Percentiles rank a stretch among this genome's conserved stretches.
These are phyloP conservation scores for Penelope pileata DNA, from an alignment of 2,113 vertebrate species.

Conservation along the genomic window DNA sequence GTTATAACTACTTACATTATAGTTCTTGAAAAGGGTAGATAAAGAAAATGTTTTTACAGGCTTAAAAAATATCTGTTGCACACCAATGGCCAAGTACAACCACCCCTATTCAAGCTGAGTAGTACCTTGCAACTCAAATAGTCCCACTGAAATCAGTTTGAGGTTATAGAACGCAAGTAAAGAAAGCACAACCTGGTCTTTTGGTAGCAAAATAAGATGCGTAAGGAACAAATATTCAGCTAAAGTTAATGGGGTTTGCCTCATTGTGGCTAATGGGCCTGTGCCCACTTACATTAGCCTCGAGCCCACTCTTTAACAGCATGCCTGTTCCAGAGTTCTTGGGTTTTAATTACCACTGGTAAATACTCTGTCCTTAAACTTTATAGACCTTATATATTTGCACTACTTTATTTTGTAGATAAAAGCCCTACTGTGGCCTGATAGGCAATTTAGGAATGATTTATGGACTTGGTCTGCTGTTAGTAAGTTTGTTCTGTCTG, in stretches of 20 bases:
- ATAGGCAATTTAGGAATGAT: conserved; percentile 75
- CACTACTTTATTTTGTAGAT: conserved; percentile 61
- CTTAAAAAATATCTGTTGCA: background rate
- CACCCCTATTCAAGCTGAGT: background rate
- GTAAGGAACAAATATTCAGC: background rate
- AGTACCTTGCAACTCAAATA: conserved; percentile 2
- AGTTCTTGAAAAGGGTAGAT: background rate
- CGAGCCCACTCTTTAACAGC: background rate
- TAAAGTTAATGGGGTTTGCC: background rate
- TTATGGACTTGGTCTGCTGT: conserved; percentile 58
- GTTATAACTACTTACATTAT: background rate
- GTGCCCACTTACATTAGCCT: background rate
- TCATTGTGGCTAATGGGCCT: background rate
- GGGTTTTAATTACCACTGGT: conserved; percentile 41
- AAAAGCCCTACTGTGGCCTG: conserved; percentile 40
- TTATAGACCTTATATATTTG: conserved; percentile 54
- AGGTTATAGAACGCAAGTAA: background rate
- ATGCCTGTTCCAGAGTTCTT: conserved; percentile 10
- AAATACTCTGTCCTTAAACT: conserved; percentile 51
- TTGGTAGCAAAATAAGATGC: background rate
- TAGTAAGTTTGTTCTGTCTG: conserved; percentile 30
- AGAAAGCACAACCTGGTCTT: background rate
- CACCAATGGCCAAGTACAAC: background rate
- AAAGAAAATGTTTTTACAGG: conserved; percentile 14
- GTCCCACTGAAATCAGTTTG: conserved; percentile 62